phyloP scores from a whole-genome alignment of 2,113 vertebrate genomes.

The Spilogale gracilis region DNA sequence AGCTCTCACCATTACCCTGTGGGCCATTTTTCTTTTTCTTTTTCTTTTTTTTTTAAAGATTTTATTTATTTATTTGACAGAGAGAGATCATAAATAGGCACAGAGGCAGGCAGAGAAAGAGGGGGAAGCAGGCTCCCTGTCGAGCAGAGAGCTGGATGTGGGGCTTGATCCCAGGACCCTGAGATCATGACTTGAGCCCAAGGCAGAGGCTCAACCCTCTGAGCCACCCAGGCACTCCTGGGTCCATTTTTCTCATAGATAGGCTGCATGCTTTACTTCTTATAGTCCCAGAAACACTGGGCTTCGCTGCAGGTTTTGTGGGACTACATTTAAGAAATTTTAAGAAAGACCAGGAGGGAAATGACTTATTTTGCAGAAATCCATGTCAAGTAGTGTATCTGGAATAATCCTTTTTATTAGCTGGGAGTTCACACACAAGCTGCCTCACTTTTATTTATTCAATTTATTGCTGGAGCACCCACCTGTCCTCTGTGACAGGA shows the following conservation, averaged over 20 bases:
- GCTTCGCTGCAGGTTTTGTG: slow-evolving; percentile 19
- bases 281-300: background rate
- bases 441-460: background rate
- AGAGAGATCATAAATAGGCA: no score
- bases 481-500: slow-evolving; percentile 41
- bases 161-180: no score
- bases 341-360: slow-evolving; percentile 17
- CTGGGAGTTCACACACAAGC: background rate
- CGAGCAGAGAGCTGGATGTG: no score
- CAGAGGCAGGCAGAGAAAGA: no score
- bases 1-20: background rate
- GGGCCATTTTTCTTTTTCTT: no score
- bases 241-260: slow-evolving; percentile 32
- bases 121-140: no score
- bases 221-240: no score
- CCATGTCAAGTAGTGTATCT: background rate
- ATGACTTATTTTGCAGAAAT: slow-evolving; percentile 58
- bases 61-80: no score
- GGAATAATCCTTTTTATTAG: background rate
- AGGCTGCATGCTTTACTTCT: background rate
- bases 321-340: slow-evolving; percentile 22
- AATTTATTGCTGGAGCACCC: background rate
- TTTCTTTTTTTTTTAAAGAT: no score
- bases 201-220: no score
- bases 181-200: no score